Conservation (phyloP, 37 sponge, comb jelly and placozoan genomes). For the Cliona cf. orientalis region DNA sequence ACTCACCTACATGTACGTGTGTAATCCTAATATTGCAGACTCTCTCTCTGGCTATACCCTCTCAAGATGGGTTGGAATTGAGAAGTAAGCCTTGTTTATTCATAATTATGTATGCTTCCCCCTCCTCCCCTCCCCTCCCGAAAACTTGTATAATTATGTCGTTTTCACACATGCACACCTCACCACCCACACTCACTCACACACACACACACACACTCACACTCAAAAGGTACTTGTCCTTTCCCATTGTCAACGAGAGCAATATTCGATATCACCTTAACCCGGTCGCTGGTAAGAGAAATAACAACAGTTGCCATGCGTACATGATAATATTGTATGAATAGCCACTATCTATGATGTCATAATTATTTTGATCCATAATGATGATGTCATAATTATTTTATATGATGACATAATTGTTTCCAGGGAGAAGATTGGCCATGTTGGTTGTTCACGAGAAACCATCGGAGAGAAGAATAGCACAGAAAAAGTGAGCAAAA, state of each 20-base stretch:
- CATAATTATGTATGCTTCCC: neutral
- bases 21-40: neutral
- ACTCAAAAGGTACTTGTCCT: slow-evolving; percentile 15
- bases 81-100: slow-evolving; percentile 1
- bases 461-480: slow-evolving; percentile 1
- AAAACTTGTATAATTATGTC: neutral
- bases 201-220: neutral
- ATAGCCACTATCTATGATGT: neutral
- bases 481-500: slow-evolving; percentile 45
- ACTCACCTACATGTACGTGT: neutral
- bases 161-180: neutral
- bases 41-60: slow-evolving; percentile 5
- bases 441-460: slow-evolving; percentile 33
- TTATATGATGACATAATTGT: neutral
- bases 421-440: slow-evolving; percentile 30
- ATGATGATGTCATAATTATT: neutral
- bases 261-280: slow-evolving; percentile 23
- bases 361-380: neutral
- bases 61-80: slow-evolving; percentile 16
- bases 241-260: slow-evolving; percentile 30
- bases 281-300: slow-evolving; percentile 10
- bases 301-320: neutral
- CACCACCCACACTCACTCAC: neutral
- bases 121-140: neutral
- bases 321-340: neutral